A percentile compares a stretch with the other conserved stretches of the same genome.
phyloP scores from a whole-genome alignment of 2,888 invertebrate genomes.

The Craniophora ligustri region DNA sequence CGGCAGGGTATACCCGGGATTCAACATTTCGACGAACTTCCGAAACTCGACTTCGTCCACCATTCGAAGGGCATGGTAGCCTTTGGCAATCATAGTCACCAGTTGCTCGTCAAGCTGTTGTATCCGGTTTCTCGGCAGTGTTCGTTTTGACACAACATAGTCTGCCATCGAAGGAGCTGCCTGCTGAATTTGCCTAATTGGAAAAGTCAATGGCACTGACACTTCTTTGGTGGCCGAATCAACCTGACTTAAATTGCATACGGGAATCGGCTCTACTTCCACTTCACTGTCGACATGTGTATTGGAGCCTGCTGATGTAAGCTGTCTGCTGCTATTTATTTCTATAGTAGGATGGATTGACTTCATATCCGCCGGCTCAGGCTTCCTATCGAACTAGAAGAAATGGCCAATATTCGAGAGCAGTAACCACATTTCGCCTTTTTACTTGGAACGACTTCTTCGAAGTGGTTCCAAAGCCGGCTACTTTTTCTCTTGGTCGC shows the following conservation, averaged over 20 bases:
- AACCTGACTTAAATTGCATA: too few relatives aligned
- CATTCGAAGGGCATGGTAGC: slow-evolving; percentile 29
- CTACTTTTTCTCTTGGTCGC: slow-evolving; percentile 27
- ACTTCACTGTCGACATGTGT: too few relatives aligned
- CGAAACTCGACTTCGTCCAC: slow-evolving; percentile 24
- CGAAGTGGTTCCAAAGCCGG: slow-evolving; percentile 34
- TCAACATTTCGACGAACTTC: neutral
- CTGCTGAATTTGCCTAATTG: slow-evolving; percentile 26
- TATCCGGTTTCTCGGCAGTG: too few relatives aligned
- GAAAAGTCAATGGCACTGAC: too few relatives aligned
- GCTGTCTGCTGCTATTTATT: too few relatives aligned
- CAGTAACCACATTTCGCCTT: slow-evolving; percentile 40
- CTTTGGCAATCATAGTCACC: slow-evolving; percentile 36
- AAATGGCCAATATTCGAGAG: slow-evolving; percentile 24
- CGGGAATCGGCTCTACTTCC: too few relatives aligned
- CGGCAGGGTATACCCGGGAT: slow-evolving; percentile 1
- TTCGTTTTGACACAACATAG: too few relatives aligned
- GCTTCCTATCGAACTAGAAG: slow-evolving; percentile 35
- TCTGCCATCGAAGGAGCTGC: too few relatives aligned
- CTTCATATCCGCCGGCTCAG: slow-evolving; percentile 37
- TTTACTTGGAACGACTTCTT: slow-evolving; percentile 25
- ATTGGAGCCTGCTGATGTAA: too few relatives aligned
- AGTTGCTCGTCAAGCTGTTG: slow-evolving; percentile 10
- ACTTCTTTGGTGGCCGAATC: too few relatives aligned
- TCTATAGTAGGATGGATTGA: slow-evolving; percentile 27